Percentiles rank a stretch among this genome's conserved stretches.
Evolutionary conservation across 2,113 vertebrate genomes (phyloP).

Genomic region (Ornithorhynchus anatinus): DNA sequence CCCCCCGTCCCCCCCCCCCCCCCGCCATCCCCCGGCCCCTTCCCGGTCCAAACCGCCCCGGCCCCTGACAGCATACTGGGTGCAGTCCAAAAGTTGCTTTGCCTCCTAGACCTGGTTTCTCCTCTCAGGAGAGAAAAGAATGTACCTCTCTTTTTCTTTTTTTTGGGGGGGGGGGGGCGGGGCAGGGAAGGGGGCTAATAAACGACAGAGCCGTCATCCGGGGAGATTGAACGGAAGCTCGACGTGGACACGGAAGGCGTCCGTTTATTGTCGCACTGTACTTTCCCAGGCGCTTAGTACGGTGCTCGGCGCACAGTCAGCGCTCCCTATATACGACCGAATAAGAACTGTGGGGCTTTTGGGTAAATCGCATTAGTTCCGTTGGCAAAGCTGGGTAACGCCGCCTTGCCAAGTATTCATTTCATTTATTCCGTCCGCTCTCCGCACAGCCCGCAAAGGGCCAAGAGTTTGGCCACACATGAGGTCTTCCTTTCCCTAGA

Average conservation of each 20-base stretch:
- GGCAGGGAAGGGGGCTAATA: conserved; percentile 36
- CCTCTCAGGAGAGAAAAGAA: background rate
- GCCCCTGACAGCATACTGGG: background rate
- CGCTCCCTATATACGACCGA: no score
- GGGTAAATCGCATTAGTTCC: conserved; percentile 70
- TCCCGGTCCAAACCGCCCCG: accelerated
- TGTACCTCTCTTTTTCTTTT: no score
- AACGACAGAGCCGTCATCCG: conserved; percentile 57
- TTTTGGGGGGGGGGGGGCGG: background rate
- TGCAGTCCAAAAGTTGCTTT: conserved; percentile 5
- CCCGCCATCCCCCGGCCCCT: no score
- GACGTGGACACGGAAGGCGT: no score
- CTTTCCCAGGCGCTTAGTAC: no score
- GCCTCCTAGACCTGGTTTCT: conserved; percentile 16
- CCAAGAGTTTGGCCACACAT: conserved; percentile 42
- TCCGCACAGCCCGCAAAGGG: conserved; percentile 59
- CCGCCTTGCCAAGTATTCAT: conserved; percentile 71
- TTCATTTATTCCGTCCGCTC: conserved; percentile 74
- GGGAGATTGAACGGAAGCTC: conserved; percentile 61
- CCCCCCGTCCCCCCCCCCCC: no score
- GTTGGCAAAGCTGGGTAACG: conserved; percentile 51
- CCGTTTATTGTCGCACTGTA: no score
- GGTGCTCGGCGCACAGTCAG: no score
- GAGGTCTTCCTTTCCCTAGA: conserved; percentile 53
- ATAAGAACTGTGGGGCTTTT: conserved; percentile 64